Evolutionary conservation across 1,140 invertebrate genomes (phyloP).

Genomic region (Drosophila asahinai): DNA sequence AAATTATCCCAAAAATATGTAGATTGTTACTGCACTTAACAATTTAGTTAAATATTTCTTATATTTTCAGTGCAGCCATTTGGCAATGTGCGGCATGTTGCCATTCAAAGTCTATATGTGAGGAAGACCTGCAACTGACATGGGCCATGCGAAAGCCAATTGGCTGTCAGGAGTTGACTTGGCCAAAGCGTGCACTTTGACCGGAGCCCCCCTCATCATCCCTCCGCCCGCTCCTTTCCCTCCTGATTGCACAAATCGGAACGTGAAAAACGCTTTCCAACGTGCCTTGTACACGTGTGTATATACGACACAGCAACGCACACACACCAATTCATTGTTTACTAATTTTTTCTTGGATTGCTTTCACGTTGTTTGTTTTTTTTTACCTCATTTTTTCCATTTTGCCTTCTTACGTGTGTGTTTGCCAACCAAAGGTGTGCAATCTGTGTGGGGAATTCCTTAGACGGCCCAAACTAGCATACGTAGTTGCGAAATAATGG

Average conservation of each 20-base stretch:
- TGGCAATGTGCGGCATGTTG: neutral
- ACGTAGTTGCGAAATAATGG: neutral
- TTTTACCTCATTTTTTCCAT: neutral
- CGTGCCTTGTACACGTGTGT: slow-evolving; percentile 3
- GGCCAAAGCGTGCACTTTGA: slow-evolving; percentile 37
- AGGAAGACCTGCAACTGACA: slow-evolving; percentile 12
- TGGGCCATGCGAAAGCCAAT: slow-evolving; percentile 38
- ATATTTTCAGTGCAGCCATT: slow-evolving; percentile 2
- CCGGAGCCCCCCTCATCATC: neutral
- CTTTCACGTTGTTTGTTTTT: slow-evolving; percentile 15
- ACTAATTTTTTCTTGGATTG: slow-evolving; percentile 18
- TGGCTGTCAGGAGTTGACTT: slow-evolving; percentile 42
- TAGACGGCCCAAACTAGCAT: neutral
- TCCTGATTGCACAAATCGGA: slow-evolving; percentile 41
- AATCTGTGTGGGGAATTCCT: neutral
- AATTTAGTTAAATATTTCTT: too few species aligned
- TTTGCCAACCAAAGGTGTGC: slow-evolving; percentile 4
- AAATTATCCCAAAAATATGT: too few species aligned
- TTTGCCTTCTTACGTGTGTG: slow-evolving; percentile 1
- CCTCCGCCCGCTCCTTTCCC: neutral
- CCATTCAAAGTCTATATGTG: slow-evolving; percentile 1
- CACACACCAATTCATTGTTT: slow-evolving; percentile 11
- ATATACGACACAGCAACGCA: neutral
- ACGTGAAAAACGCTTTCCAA: slow-evolving; percentile 47
- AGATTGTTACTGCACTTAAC: too few species aligned